Percentiles rank a stretch among this genome's conserved stretches.
Evolutionary conservation across 2,113 vertebrate genomes (phyloP).

Genomic region (Bucco capensis): DNA sequence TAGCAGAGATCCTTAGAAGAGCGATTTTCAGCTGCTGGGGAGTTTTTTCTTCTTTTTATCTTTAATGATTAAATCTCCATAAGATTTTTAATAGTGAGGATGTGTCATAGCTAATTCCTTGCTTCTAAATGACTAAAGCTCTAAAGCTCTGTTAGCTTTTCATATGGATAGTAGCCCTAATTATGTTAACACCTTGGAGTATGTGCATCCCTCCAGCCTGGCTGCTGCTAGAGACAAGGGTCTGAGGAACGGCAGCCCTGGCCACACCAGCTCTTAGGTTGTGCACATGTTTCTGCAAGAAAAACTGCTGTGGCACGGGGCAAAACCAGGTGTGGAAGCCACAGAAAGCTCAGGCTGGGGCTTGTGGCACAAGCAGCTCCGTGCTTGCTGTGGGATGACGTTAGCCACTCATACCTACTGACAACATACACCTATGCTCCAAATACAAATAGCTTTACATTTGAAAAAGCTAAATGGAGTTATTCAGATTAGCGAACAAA

Average conservation of each 20-base stretch:
- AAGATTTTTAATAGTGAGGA: not conserved
- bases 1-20: not conserved
- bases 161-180: not conserved
- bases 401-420: not conserved
- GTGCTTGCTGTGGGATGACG: fast-evolving
- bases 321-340: not conserved
- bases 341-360: not conserved
- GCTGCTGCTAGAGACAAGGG: not conserved
- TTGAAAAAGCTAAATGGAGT: not conserved
- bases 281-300: fast-evolving
- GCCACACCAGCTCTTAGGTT: not conserved
- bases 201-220: not conserved
- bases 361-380: not conserved
- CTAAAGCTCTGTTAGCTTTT: not conserved
- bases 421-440: not conserved
- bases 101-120: not conserved
- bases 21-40: not conserved
- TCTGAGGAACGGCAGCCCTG: not conserved
- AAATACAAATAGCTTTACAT: not conserved
- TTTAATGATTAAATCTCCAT: not conserved
- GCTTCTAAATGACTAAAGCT: not conserved
- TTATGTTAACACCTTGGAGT: not conserved
- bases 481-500: not conserved
- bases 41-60: not conserved
- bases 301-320: fast-evolving